Evolutionary conservation across 2,797 vertebrate genomes (phyloP), one percentile per base, ranked within the genome.

Genomic region (Rhyacichthys aspro): DNA sequence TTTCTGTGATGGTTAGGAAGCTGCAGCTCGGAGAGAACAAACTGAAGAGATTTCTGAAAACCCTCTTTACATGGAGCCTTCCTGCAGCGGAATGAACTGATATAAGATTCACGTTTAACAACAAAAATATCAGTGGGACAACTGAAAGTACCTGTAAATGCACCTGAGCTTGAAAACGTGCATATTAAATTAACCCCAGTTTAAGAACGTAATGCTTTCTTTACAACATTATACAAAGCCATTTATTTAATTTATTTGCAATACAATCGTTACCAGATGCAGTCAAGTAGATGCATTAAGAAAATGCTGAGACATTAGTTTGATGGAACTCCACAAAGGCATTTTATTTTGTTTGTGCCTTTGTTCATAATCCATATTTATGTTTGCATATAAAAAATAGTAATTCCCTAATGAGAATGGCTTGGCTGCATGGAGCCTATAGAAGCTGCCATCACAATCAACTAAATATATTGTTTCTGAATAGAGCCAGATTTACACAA

Each of bases 221-320:
- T 55, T 19, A 11, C 43, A 54, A 15, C 9, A 17, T 28, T 44
- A 28, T 15, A 52, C 19, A 48, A 23, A 43, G 14, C 36, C 9
- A 28, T 47, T 23, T 63, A 50, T 56, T 47, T 18, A 7, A 58
- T 61, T 59, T 28, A 36, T 42, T 28, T 12, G 56, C 15, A 11
- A 18, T 47, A 67, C 44, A 66, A 37, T 49, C 18, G 16, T 34
- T 5, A 48, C 33, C 15, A 38, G 10, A 59, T 64, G 33, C 39
- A 66, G 44, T 67, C 55, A 70, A 49, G 66, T 64, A 52, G 19
- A 73, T 66, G 50, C 67, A 57, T 72, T 59, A 47, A 48, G 54
- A 44, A 66, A 59, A 53, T 50, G 17, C 43, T 4, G 34, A 38
- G 54, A 10, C 1, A 43, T 63, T 49, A 38, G 48, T 37, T 17